Base-by-base conservation (phyloP, 2,888 invertebrate genomes). In the Ophraella communa region DNA sequence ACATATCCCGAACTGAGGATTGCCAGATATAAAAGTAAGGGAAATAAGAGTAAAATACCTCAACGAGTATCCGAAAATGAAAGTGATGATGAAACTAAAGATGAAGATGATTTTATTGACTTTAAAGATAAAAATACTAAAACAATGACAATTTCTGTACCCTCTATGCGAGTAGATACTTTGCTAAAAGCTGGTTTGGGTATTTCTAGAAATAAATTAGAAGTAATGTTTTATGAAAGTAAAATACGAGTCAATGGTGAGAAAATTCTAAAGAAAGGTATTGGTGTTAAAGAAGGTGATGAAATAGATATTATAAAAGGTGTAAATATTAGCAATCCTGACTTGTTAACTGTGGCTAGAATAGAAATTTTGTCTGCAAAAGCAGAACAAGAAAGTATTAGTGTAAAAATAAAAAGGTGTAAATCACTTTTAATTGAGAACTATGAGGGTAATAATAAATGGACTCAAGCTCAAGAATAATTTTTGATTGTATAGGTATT, bases 201-300 rank as follows among this genome's bases (percentile, higher is more conserved):
- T 60, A 84, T 92, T 61, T 87, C 92, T 30, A 87, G 93, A 78
- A 92, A 90, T 78, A 94, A 93, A 87, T 85, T 93, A 44, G 94
- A 94, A 78, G 85, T 87, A 56, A 81, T 89, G 53, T 93, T 95
- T 79, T 94, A 93, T 82, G 91, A 91, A 70, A 92, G 91, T 76
- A 91, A 88, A 84, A 87, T 95, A 66, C 86, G 92, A 75, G 79
- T 93, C 0, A 95, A 95, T 83, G 94, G 93, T 4, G 84, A 87
- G 69, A 92, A 91, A 78, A 81, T 92, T 0, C 67, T 84, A 35
- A 95, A 95, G 80, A 95, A 95, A 82, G 91, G 92, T 80, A 78
- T 80, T 14, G 80, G 84, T 73, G 90, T 93, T 80, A 83, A 71
- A 44, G 75, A 74, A 65, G 92, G 90, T 10, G 93, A 93, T 83